These are phyloP conservation scores for Falco peregrinus DNA, from an alignment of 2,797 vertebrate genomes.

Conservation along the genomic window DNA sequence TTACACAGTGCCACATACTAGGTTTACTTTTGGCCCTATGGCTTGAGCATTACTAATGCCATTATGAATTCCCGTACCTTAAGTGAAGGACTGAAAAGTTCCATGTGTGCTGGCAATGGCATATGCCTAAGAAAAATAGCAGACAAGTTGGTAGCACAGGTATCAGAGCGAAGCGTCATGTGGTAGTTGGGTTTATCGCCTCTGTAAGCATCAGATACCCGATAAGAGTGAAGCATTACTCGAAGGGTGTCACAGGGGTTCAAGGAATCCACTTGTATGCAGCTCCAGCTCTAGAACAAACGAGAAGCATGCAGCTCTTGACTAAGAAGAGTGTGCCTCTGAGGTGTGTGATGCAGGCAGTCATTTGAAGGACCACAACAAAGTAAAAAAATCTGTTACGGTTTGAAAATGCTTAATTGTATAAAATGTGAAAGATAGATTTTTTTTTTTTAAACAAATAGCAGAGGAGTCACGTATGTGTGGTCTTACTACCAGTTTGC, in stretches of 20 bases:
- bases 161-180: fast-evolving
- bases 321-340: background rate
- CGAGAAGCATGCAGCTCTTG: background rate
- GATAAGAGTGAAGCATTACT: background rate
- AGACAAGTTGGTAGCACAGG: background rate
- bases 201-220: background rate
- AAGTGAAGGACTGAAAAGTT: background rate
- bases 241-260: background rate
- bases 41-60: background rate
- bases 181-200: background rate
- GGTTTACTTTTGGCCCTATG: background rate
- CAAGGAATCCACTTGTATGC: background rate
- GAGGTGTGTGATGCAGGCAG: fast-evolving
- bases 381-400: background rate
- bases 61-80: fast-evolving
- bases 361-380: background rate
- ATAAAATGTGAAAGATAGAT: background rate
- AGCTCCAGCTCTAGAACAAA: background rate
- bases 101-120: background rate
- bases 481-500: background rate
- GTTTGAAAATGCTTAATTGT: background rate
- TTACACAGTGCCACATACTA: background rate
- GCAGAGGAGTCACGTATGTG: background rate
- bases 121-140: background rate
- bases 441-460: background rate